Evolutionary conservation across 2,888 invertebrate genomes (phyloP).

Genomic region (Morpho deidamia): DNA sequence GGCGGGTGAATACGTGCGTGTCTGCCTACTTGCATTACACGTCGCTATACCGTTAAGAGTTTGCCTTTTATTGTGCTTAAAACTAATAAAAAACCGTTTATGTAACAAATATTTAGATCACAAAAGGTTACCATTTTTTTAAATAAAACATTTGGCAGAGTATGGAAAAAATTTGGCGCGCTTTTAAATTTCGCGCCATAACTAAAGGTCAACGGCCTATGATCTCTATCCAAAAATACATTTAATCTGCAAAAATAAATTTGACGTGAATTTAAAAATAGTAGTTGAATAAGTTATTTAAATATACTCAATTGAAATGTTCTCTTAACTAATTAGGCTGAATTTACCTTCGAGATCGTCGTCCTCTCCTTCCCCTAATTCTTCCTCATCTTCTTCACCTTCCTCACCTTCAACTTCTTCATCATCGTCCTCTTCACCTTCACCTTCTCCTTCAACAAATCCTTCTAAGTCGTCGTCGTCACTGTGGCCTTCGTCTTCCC

Average conservation of each 20-base stretch:
- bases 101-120: too few relatives aligned
- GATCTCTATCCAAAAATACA: not conserved
- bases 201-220: not conserved
- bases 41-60: not conserved
- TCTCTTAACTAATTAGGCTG: too few relatives aligned
- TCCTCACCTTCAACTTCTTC: slow-evolving; percentile 81
- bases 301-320: too few relatives aligned
- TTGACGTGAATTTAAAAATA: not conserved
- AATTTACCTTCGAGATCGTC: slow-evolving; percentile 81
- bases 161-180: not conserved
- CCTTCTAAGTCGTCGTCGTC: slow-evolving; percentile 83
- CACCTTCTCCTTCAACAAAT: slow-evolving; percentile 76
- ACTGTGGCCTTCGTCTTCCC: slow-evolving; percentile 77
- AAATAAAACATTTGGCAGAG: not conserved
- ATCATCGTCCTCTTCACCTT: slow-evolving; percentile 80
- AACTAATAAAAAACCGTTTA: too few relatives aligned
- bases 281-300: too few relatives aligned
- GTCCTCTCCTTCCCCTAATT: slow-evolving; percentile 80
- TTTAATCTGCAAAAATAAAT: not conserved
- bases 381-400: slow-evolving; percentile 81
- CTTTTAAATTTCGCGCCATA: slow-evolving; percentile 4
- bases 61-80: too few relatives aligned
- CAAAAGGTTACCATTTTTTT: too few relatives aligned
- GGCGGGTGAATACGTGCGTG: slow-evolving; percentile 16
- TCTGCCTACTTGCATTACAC: slow-evolving; percentile 11